Base-by-base conservation (phyloP, 2,888 invertebrate species). In the Papilio elwesi region DNA sequence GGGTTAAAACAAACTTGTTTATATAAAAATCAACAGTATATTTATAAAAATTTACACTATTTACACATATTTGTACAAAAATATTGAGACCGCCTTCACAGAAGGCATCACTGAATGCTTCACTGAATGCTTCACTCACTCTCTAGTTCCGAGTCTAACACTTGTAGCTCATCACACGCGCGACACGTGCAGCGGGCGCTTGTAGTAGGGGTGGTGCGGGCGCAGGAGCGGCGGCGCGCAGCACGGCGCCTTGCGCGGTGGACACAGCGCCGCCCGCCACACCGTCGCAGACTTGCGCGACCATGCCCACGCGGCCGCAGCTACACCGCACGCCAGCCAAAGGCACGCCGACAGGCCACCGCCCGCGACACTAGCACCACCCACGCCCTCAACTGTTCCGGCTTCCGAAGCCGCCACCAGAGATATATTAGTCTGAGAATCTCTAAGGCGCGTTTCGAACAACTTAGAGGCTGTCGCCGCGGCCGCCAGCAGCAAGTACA, bases 401-500 rank as follows among this genome's bases (percentile, higher is more conserved):
- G 83, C 80, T 87, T 95, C 90, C 80, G 94, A 76, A 77, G 95
- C 94, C 12, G 94, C 94, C n/a, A 94, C 80, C 52, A 93, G 80
- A 0, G 93, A 93, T 53, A 93, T 76, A 8, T 88, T 90, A 65
- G 88, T 85, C 84, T 91, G 93, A 52, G 89, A 84, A 53, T 94
- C 95, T 80, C 87, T 90, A 78, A 84, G 91, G 82, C 90, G 94
- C 76, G 94, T 94, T 85, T 91, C 96, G 82, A 96, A 95, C 75
- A 96, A 93, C 72, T 96, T 94, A 79, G 97, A 97, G 36, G 95
- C 96, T n/a, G 97, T 94, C 71, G 96, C 95, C 16, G 96, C 94
- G 11, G 96, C 94, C 13, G 97, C 96, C 13, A 97, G 95, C 26
- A 96, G 87, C 15, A 96, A 95, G 88, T 97, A 98, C 15, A 98